These are phyloP conservation scores for Palythoa grandiflora DNA, from an alignment of 92 coral and sea anemone species.

Conservation along the genomic window DNA sequence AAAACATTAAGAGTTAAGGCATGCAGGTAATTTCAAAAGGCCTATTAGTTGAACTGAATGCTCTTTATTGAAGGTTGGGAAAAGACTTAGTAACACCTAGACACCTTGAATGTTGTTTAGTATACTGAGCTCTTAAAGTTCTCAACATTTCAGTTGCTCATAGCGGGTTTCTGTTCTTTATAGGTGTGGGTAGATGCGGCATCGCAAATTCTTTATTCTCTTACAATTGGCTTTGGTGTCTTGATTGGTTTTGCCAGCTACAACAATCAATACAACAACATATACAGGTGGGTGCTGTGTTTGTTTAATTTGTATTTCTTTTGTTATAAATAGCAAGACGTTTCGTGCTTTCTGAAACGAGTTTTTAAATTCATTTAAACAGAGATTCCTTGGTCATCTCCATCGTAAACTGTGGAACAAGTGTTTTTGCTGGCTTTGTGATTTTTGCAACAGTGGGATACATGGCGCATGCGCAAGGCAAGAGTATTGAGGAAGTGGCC, in stretches of 20 bases:
- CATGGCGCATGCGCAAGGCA: constrained; percentile 83
- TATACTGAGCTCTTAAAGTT: too few relatives aligned
- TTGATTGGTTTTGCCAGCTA: constrained; percentile 88
- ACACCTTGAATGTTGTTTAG: too few relatives aligned
- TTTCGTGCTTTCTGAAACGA: too few relatives aligned
- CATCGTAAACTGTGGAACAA: constrained; percentile 82
- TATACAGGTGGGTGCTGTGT: constrained; percentile 55
- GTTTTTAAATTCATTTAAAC: neutral
- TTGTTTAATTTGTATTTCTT: neutral
- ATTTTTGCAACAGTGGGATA: constrained; percentile 89
- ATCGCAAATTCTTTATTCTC: constrained; percentile 86
- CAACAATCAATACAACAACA: constrained; percentile 74
- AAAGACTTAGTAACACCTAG: too few relatives aligned
- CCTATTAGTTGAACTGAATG: too few relatives aligned
- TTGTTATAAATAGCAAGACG: neutral
- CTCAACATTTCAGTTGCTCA: neutral
- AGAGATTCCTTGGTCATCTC: constrained; percentile 90
- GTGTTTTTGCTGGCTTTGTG: constrained; percentile 93
- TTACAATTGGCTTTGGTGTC: constrained; percentile 90
- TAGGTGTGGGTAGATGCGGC: constrained; percentile 98
- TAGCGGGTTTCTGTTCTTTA: neutral
- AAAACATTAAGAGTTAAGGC: too few relatives aligned
- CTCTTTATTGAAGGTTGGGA: too few relatives aligned
- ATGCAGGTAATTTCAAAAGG: too few relatives aligned
- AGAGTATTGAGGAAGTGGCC: constrained; percentile 74